Evolutionary conservation across 2,797 vertebrate genomes (phyloP), one percentile per base, ranked within the genome.

Genomic region (Petrocephalus schoutedeni): DNA sequence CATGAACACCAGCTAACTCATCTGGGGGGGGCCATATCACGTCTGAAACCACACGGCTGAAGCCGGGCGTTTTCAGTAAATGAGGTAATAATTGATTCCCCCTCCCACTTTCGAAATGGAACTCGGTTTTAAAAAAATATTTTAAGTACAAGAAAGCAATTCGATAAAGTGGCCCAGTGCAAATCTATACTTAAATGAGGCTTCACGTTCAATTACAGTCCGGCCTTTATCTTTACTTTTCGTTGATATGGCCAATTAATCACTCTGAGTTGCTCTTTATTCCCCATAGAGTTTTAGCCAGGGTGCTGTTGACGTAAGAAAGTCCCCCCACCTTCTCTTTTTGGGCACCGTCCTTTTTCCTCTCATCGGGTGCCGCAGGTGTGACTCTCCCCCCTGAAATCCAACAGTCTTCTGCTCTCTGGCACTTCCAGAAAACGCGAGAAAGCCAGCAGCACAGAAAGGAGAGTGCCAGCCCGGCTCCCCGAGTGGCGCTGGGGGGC

Each of bases 141-240:
- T 94, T 93, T 93, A 94, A 92, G 91, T 91, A 16, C 87, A 59
- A 92, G 92, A 94, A 95, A 94, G 92, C 92, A 91, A 95, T 93
- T 92, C 93, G 92, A 94, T 96, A 95, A 95, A 94, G 93, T 90
- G 93, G 93, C 93, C 93, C 93, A 93, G 91, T 92, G 92, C 91
- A 93, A 95, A 95, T 94, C 94, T 93, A 94, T 94, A 94, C 93
- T 94, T 94, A 95, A 95, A 95, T 94, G 93, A 94, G 93, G 93
- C 94, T 94, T 95, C 94, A 94, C 93, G 92, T 95, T 94, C 92
- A 95, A 95, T 95, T 94, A 94, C 90, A 93, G 92, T 94, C 93
- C 92, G 90, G 92, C 94, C 94, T 94, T 95, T 94, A 95, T 93
- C 93, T 95, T 93, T 92, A 93, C 92, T 92, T 93, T 93, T 92